Conservation (phyloP, 2,113 vertebrate species). For the Antechinus stuartii region DNA sequence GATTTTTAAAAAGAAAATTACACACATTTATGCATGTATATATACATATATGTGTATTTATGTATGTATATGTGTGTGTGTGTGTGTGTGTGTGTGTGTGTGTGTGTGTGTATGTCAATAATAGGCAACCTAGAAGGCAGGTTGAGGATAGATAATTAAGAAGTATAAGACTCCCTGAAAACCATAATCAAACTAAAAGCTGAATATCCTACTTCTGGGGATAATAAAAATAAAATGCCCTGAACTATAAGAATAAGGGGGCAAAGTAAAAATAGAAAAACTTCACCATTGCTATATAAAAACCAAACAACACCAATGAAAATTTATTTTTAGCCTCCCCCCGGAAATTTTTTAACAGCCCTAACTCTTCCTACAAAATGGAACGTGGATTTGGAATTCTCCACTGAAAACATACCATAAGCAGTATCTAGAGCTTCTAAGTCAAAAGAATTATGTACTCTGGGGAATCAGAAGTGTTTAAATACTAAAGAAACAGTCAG, state of each 20-base stretch:
- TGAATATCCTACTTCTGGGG: not conserved
- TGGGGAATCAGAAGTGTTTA: not conserved
- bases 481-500: not conserved
- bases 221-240: not conserved
- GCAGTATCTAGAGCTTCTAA: not conserved
- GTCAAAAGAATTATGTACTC: not conserved
- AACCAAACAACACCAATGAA: not conserved
- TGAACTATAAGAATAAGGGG: not conserved
- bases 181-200: not conserved
- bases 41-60: not conserved
- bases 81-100: too few relatives aligned
- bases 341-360: not conserved
- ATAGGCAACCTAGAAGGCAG: not conserved
- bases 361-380: not conserved
- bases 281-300: not conserved
- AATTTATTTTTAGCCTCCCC: not conserved
- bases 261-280: not conserved
- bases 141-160: not conserved
- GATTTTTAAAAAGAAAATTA: not conserved
- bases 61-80: too few relatives aligned
- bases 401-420: not conserved
- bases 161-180: not conserved
- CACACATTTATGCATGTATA: too few relatives aligned
- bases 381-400: not conserved
- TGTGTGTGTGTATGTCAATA: not conserved